phyloP scores from a whole-genome alignment of 2,113 vertebrate species.

The Nicator chloris region DNA sequence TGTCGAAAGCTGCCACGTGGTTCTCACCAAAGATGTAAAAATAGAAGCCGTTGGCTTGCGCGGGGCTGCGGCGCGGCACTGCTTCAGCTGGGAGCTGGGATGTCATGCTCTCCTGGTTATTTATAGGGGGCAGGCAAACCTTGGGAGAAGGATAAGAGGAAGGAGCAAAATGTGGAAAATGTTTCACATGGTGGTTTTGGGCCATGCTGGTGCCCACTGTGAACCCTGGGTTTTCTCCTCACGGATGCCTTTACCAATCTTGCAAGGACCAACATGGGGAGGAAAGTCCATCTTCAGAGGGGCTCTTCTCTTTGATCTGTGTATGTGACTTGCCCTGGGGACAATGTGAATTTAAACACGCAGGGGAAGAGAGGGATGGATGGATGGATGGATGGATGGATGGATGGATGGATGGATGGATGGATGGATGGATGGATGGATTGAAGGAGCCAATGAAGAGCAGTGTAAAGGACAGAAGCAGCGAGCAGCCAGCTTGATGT shows the following conservation, averaged over 20 bases:
- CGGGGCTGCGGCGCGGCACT: background rate
- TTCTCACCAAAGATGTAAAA: slow-evolving; percentile 67
- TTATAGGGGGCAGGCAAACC: slow-evolving; percentile 59
- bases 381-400: background rate
- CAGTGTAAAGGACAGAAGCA: background rate
- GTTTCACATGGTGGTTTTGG: background rate
- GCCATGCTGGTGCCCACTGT: background rate
- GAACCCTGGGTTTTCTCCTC: background rate
- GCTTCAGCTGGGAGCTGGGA: slow-evolving; percentile 42
- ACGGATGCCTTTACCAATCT: accelerated
- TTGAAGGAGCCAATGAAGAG: background rate
- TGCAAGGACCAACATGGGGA: accelerated
- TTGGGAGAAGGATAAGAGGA: background rate
- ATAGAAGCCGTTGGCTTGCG: slow-evolving; percentile 60
- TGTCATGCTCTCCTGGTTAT: slow-evolving; percentile 57
- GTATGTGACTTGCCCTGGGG: background rate
- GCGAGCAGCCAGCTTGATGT: accelerated
- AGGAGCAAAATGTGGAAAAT: background rate
- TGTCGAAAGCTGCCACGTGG: slow-evolving; percentile 63
- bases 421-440: background rate
- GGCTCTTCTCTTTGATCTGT: background rate
- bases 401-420: background rate
- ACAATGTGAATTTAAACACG: background rate
- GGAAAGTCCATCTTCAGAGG: background rate
- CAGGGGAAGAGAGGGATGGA: background rate